These are phyloP conservation scores for Xiphydria camelus DNA, from an alignment of 2,888 invertebrate genomes.

Conservation along the genomic window DNA sequence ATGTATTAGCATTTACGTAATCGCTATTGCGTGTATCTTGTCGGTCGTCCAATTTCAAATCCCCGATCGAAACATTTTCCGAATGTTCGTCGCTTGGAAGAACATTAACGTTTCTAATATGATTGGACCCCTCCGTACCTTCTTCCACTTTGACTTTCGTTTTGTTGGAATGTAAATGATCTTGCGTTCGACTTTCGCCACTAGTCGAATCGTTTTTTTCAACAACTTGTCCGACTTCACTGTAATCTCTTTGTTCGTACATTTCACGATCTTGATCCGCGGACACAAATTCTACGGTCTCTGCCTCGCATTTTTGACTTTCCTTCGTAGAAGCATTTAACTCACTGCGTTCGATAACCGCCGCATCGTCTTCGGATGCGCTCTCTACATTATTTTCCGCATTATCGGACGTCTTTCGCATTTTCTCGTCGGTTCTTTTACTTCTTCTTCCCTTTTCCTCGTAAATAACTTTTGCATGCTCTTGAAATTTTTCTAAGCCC, in stretches of 20 bases:
- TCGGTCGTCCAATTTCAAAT: constrained; percentile 3
- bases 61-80: background rate
- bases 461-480: constrained; percentile 26
- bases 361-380: constrained; percentile 2
- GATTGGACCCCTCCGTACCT: background rate
- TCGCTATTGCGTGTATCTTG: background rate
- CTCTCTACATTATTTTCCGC: constrained; percentile 9
- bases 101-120: background rate
- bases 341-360: background rate
- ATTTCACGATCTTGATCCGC: background rate
- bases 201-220: background rate
- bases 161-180: background rate
- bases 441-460: constrained; percentile 32
- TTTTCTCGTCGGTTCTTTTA: constrained; percentile 22
- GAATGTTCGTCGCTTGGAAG: background rate
- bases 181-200: constrained; percentile 6
- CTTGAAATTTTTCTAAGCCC: constrained; percentile 29
- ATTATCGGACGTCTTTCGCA: constrained; percentile 14
- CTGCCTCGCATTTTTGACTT: background rate
- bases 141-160: background rate
- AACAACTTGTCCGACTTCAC: background rate
- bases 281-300: background rate
- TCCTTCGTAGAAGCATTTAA: background rate
- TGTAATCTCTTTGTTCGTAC: background rate
- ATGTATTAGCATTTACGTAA: background rate